Conservation (phyloP, 2,888 invertebrate genomes). For the Dendrolimus pini region DNA sequence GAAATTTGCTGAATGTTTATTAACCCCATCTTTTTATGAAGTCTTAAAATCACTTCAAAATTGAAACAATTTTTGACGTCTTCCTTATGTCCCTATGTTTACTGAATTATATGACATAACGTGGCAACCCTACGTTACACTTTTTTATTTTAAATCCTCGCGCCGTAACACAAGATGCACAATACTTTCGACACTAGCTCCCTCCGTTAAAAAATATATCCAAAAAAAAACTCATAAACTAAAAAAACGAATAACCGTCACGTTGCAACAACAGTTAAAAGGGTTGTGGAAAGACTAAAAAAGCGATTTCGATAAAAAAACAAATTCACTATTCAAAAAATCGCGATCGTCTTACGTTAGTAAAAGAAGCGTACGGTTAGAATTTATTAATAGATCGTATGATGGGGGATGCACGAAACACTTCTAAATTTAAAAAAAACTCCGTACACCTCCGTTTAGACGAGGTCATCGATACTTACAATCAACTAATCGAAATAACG, state of each 20-base stretch:
- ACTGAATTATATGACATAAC: background rate
- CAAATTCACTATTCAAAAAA: constrained; percentile 24
- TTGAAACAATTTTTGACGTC: too few species aligned
- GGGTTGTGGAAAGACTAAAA: constrained; percentile 72
- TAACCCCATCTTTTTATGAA: too few species aligned
- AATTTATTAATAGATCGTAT: constrained; percentile 35
- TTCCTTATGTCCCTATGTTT: too few species aligned
- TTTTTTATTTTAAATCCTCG: constrained; percentile 27
- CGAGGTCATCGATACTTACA: constrained; percentile 41
- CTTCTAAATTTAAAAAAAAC: constrained; percentile 21
- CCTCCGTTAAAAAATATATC: constrained; percentile 47
- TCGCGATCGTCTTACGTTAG: constrained; percentile 53
- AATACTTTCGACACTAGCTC: constrained; percentile 65
- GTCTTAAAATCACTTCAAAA: too few species aligned
- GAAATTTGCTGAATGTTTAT: too few species aligned
- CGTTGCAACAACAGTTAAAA: constrained; percentile 57
- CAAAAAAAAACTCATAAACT: constrained; percentile 22
- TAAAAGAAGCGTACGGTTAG: constrained; percentile 74
- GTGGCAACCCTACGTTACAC: constrained; percentile 31
- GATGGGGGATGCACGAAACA: constrained; percentile 73
- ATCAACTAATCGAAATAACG: constrained; percentile 19
- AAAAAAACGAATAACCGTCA: constrained; percentile 28
- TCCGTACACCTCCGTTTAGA: constrained; percentile 55
- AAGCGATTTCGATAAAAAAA: constrained; percentile 30
- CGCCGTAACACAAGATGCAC: constrained; percentile 69